Base-by-base conservation (phyloP, 2,797 vertebrate species). In the Poeciliopsis turneri region DNA sequence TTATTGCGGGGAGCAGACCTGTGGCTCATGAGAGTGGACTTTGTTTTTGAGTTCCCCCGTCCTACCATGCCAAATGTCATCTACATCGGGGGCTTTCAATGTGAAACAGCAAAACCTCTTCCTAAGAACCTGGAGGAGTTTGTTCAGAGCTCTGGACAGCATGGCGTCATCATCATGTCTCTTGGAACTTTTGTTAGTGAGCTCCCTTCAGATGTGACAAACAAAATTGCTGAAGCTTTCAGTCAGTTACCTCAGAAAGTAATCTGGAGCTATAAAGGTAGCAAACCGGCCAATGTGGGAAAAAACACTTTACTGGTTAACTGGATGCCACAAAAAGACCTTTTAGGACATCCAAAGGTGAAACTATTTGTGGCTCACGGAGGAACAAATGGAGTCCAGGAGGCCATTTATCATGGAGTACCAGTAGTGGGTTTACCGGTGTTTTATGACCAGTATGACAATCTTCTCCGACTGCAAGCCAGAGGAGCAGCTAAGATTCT, bases 111-210 rank as follows among this genome's bases (percentile, higher is more conserved):
- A 0, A 81, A 92, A 59, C 84, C 88, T 43, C 93, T 95, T 30
- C 91, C 94, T 25, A 81, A 77, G 16, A 79, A 95, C 16, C 79
- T 96, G 61, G 94, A 94, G 88, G 87, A 90, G 33, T 95, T 95
- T 84, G 78, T 93, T 4, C 85, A 93, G 80, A 95, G 92, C 36
- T 95, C 95, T 61, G 94, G 92, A 75, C 91, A 94, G 1, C 90
- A 94, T 53, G 95, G 95, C 23, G 80, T 95, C 77, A 87, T 97
- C 43, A 69, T 97, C 4, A 96, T 96, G 92, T 95, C 94, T 78
- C 15, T 95, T 73, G 94, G 94, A 20, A 93, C 94, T 0, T 88
- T 95, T 78, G 71, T 88, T 1, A 71, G 5, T 59, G 46, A 86
- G 43, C 80, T 88, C 39, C 78, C 81, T 39, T 1, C 28, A 6